These are phyloP conservation scores for Acanthiza pusilla DNA, from an alignment of 2,797 vertebrate genomes.

Conservation along the genomic window DNA sequence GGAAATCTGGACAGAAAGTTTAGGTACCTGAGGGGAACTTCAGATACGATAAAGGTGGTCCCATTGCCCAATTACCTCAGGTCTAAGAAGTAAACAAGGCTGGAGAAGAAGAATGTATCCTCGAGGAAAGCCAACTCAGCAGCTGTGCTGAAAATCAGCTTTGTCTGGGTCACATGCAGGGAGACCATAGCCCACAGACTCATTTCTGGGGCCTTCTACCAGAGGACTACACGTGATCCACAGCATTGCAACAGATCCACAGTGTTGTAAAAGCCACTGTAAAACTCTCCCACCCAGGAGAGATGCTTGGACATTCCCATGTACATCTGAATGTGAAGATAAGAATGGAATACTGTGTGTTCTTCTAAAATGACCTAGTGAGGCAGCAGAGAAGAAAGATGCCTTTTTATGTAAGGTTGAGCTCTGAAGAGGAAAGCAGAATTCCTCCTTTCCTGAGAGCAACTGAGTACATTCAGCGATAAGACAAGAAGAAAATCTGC, in stretches of 20 bases:
- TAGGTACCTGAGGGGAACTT: accelerated
- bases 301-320: neutral
- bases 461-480: neutral
- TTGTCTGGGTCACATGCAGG: neutral
- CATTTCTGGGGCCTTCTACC: neutral
- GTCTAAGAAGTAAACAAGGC: neutral
- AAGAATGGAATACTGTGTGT: neutral
- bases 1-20: neutral
- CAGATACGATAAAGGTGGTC: neutral
- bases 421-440: neutral
- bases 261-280: neutral
- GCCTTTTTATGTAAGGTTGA: neutral
- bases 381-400: neutral
- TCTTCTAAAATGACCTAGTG: neutral
- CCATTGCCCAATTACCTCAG: neutral
- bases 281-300: neutral
- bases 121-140: neutral
- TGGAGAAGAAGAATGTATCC: neutral
- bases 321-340: neutral
- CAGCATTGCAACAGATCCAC: neutral
- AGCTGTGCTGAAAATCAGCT: neutral
- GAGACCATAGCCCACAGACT: neutral
- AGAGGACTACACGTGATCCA: too few species aligned
- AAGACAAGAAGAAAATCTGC: neutral
- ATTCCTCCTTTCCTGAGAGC: neutral